Evolutionary conservation across 2,113 vertebrate genomes (phyloP).

Genomic region (Noturus placidus): DNA sequence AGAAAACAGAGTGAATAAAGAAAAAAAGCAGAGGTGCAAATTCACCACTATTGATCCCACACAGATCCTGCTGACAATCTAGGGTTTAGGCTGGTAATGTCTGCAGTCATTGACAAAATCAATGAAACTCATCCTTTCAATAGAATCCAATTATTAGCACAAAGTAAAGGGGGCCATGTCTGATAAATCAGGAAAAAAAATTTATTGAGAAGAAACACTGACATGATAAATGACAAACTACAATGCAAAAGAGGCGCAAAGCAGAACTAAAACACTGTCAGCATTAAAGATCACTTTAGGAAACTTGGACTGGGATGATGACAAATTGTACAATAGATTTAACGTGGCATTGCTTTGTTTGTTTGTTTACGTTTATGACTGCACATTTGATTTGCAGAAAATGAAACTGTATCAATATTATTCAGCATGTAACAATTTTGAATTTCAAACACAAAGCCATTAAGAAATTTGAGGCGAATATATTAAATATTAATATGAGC

Average conservation of each 20-base stretch:
- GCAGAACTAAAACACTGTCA: constrained; percentile 47
- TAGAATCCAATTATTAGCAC: constrained; percentile 98
- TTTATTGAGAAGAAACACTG: constrained; percentile 81
- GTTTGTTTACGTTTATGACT: background rate
- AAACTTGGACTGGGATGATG: background rate
- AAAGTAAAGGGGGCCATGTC: constrained; percentile 78
- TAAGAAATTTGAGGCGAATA: background rate
- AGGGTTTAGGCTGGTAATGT: constrained; percentile 87
- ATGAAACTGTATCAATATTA: background rate
- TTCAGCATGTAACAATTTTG: background rate
- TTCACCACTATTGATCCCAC: constrained; percentile 90
- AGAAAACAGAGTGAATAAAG: constrained; percentile 77
- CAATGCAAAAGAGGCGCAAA: constrained; percentile 67
- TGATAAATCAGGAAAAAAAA: constrained; percentile 85
- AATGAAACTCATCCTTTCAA: constrained; percentile 99
- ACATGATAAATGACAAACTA: constrained; percentile 80
- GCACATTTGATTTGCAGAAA: background rate
- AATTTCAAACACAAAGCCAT: background rate
- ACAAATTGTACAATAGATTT: background rate
- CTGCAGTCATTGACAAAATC: constrained; percentile 89
- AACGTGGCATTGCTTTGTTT: background rate
- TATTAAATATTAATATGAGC: background rate
- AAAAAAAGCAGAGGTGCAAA: constrained; percentile 74
- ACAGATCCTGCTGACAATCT: constrained; percentile 82
- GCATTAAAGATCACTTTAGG: too few species aligned